Evolutionary conservation across 2,113 vertebrate genomes (phyloP).

Genomic region (human): DNA sequence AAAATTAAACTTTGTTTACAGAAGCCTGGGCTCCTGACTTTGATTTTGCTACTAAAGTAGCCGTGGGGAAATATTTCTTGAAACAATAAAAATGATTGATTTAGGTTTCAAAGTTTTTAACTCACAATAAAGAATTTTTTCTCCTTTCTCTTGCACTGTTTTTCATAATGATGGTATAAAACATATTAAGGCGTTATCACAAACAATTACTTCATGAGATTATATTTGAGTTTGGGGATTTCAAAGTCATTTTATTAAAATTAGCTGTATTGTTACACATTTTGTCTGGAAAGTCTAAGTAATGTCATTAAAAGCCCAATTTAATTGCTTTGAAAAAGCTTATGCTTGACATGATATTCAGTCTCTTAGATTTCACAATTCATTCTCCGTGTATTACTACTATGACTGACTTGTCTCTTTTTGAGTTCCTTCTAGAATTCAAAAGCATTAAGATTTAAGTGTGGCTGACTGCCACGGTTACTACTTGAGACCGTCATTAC

Average conservation of each 20-base stretch:
- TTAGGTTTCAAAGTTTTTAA: neutral
- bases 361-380: neutral
- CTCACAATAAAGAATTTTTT: neutral
- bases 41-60: neutral
- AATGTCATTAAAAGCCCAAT: neutral
- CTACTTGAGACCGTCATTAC: too few species aligned
- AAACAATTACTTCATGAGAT: conserved; percentile 39
- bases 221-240: conserved; percentile 33
- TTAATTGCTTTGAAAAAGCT: conserved; percentile 36
- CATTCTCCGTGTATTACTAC: neutral
- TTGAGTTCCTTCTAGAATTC: neutral
- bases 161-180: neutral
- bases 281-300: conserved; percentile 29
- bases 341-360: neutral
- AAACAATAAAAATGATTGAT: conserved; percentile 37
- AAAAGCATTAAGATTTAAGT: neutral
- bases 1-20: neutral
- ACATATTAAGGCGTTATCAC: neutral
- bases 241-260: conserved; percentile 57
- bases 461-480: too few species aligned
- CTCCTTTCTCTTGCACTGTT: neutral
- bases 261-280: neutral
- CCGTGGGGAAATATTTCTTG: neutral
- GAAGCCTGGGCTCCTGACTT: neutral
- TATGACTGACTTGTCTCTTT: neutral